These are phyloP conservation scores for Phyllostomus hastatus DNA, from an alignment of 2,113 vertebrate species.

Conservation along the genomic window DNA sequence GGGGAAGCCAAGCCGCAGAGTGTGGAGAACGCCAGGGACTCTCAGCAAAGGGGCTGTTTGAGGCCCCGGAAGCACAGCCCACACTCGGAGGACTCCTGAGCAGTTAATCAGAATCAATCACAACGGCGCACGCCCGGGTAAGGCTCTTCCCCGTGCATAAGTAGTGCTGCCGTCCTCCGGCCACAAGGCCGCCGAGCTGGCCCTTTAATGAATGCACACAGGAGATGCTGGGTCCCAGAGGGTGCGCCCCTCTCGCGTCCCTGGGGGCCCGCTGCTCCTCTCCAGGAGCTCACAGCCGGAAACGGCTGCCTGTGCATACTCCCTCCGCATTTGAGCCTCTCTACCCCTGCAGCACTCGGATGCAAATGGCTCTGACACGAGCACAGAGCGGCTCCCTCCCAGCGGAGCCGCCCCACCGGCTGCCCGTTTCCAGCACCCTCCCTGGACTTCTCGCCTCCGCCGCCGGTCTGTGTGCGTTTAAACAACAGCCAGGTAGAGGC, in stretches of 20 bases:
- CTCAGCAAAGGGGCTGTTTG: not conserved
- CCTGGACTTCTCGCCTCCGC: slow-evolving; percentile 53
- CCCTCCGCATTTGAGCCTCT: not conserved
- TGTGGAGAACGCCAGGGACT: not conserved
- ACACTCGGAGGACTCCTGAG: slow-evolving; percentile 6
- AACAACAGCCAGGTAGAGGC: slow-evolving; percentile 68
- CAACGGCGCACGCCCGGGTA: not conserved
- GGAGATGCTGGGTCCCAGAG: not conserved
- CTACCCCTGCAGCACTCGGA: slow-evolving; percentile 52
- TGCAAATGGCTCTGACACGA: slow-evolving; percentile 63
- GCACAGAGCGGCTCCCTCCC: not conserved
- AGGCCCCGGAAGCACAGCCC: not conserved
- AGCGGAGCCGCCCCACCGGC: slow-evolving; percentile 36
- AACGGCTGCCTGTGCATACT: slow-evolving; percentile 1
- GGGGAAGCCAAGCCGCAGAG: not conserved
- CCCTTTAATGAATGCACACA: slow-evolving; percentile 26
- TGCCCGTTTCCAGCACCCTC: slow-evolving; percentile 56
- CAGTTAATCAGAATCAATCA: slow-evolving; percentile 47
- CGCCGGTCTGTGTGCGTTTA: slow-evolving; percentile 72
- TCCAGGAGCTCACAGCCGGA: slow-evolving; percentile 26
- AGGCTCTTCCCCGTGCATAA: not conserved
- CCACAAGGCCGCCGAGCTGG: not conserved
- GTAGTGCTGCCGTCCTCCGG: not conserved
- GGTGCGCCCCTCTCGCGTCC: not conserved
- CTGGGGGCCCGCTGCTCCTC: slow-evolving; percentile 21